Evolutionary conservation across 2,113 vertebrate species (phyloP), one percentile per base, ranked within the genome.

Genomic region (rabbit (Oryctolagus cuniculus)): DNA sequence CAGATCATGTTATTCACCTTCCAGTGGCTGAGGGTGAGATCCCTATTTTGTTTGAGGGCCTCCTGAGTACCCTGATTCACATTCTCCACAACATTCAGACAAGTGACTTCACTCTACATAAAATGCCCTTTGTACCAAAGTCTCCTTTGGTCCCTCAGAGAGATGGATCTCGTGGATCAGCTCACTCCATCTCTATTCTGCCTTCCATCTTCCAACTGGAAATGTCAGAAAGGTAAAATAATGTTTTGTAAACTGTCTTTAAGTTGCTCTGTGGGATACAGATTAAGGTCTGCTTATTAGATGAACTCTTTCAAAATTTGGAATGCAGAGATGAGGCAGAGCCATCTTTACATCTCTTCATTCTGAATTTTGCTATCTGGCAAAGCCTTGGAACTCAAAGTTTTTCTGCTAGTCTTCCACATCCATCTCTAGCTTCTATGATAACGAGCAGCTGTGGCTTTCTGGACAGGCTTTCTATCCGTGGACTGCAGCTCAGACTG

Each of bases 401-500:
- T 66, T 73, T 64, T 34, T 74, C 29, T 31, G 34, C n/a, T 27
- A 64, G 24, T 16, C 31, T 24, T 67, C 55, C 12, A 55, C 1
- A 17, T 51, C 17, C 19, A 19, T 38, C 31, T 88, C 53, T 4
- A 88, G 19, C 19, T 51, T 61, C 15, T 13, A 77, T 29, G 24
- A 34, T 27, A n/a, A 58, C 0, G 1, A 24, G 21, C 4, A 3
- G 4, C 3, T 6, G 7, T 27, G 9, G 3, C 29, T 55, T 63
- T 55, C 78, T 31, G 34, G 5, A 36, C n/a, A 70, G 34, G 15
- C 49, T 88, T 89, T 64, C 25, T 89, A 58, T 49, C 25, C 24
- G 34, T 44, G 3, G 15, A 7, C 36, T 24, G 11, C 27, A 75
- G 15, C 38, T 29, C 29, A 1, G 6, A 34, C 15, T 58, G 55